Evolutionary conservation across 2,888 invertebrate genomes (phyloP), one percentile per base, ranked within the genome.

Genomic region (Hyles lineata): DNA sequence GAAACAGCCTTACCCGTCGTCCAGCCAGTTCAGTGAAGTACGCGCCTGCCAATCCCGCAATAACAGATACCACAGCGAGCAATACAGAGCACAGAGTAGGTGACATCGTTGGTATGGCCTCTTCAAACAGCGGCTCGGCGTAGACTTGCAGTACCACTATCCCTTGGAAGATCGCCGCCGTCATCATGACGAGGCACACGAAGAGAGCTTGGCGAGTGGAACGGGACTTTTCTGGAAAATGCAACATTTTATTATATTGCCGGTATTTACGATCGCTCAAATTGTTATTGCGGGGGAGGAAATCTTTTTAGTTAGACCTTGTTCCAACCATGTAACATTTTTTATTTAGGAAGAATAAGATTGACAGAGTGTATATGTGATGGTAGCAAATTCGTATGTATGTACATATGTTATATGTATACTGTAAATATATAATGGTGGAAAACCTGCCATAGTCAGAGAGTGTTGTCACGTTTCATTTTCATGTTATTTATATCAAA

Each of bases 81-180:
- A 91, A 17, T 0, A 90, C 82, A 32, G 88, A 86, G 72, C 89
- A 85, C 1, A 90, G 19, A 0, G 86, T 89, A 0, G 93, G 71
- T 0, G 92, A 90, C 76, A 89, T 84, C 52, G 72, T 81, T 0
- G 92, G 91, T 0, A 91, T 81, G 0, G 90, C 90, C 70, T 88
- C 83, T 0, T 75, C 75, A 74, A 93, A 92, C 52, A 93, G 73
- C 0, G 90, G 90, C 15, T 86, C 88, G 0, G 92, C 92, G 74
- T 91, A 92, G 35, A 92, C 92, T 75, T 91, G 90, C 0, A 92
- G 79, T 0, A 87, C 87, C 0, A 91, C 81, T 0, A 91, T 73
- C 0, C 93, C 93, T 87, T 93, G 91, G 80, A 90, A 90, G 19
- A 89, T 84, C 19, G 87, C 79, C 0, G 87, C 78, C 0, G 88